phyloP scores from a whole-genome alignment of 2,888 invertebrate species.

The Electrophaes corylata region DNA sequence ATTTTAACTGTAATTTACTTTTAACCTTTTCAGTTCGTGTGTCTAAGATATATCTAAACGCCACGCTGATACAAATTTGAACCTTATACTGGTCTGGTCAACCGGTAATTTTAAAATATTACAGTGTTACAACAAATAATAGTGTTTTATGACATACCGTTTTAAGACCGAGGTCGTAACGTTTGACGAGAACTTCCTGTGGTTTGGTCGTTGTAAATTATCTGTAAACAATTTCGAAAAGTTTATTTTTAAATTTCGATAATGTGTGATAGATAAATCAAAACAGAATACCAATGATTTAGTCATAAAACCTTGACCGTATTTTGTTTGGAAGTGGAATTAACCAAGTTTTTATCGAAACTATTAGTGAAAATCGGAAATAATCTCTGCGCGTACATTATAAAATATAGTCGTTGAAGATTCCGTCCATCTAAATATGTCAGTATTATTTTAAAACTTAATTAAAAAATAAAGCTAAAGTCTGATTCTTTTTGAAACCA shows the following conservation, averaged over 20 bases:
- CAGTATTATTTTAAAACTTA: neutral
- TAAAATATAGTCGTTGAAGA: neutral
- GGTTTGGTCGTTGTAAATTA: conserved; percentile 39
- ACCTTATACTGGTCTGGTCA: conserved; percentile 49
- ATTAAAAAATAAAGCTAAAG: too few relatives aligned
- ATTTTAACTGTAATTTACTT: too few relatives aligned
- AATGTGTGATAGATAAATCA: conserved; percentile 19
- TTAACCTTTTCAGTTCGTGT: neutral
- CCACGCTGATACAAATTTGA: neutral
- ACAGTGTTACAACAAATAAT: conserved; percentile 37
- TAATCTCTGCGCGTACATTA: neutral
- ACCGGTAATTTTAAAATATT: conserved; percentile 63
- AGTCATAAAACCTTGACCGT: conserved; percentile 17
- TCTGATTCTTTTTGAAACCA: neutral
- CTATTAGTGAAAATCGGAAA: too few relatives aligned
- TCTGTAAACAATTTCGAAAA: conserved; percentile 34
- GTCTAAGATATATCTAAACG: neutral
- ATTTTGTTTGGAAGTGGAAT: neutral
- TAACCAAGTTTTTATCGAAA: neutral
- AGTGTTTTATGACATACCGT: conserved; percentile 37
- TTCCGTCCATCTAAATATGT: neutral
- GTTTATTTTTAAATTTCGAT: conserved; percentile 33
- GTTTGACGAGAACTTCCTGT: conserved; percentile 42
- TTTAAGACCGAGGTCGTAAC: conserved; percentile 38
- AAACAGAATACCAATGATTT: conserved; percentile 22